Evolutionary conservation across 1,140 invertebrate species (phyloP).

Genomic region (Eciton burchellii): DNA sequence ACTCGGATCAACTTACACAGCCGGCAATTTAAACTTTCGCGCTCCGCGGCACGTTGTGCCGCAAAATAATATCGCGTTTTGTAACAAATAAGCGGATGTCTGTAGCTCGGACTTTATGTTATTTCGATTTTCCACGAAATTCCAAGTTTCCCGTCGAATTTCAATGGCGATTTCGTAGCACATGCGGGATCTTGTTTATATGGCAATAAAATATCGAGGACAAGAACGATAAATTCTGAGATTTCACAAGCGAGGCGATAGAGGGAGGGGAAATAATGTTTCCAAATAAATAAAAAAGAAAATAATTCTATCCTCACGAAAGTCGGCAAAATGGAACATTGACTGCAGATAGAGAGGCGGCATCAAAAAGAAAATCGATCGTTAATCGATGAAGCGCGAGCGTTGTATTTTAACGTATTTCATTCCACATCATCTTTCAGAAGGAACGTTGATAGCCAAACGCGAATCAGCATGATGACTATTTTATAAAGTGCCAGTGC

Average conservation of each 20-base stretch:
- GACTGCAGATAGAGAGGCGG: neutral
- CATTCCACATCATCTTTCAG: neutral
- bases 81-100: conserved; percentile 33
- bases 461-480: neutral
- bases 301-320: neutral
- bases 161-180: neutral
- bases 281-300: neutral
- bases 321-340: neutral
- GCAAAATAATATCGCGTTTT: conserved; percentile 52
- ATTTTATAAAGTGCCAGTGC: conserved; percentile 9
- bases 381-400: neutral
- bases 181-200: neutral
- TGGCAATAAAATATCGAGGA: neutral
- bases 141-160: neutral
- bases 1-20: conserved; percentile 40
- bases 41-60: conserved; percentile 35
- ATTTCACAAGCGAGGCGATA: neutral
- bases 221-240: neutral
- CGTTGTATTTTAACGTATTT: neutral
- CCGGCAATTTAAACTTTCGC: conserved; percentile 51
- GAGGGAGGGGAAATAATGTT: neutral
- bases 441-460: neutral
- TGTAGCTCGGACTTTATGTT: conserved; percentile 40
- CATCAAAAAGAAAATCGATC: neutral
- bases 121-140: conserved; percentile 23